Evolutionary conservation across 2,113 vertebrate species (phyloP).

Genomic region (Pomatostomus ruficeps): DNA sequence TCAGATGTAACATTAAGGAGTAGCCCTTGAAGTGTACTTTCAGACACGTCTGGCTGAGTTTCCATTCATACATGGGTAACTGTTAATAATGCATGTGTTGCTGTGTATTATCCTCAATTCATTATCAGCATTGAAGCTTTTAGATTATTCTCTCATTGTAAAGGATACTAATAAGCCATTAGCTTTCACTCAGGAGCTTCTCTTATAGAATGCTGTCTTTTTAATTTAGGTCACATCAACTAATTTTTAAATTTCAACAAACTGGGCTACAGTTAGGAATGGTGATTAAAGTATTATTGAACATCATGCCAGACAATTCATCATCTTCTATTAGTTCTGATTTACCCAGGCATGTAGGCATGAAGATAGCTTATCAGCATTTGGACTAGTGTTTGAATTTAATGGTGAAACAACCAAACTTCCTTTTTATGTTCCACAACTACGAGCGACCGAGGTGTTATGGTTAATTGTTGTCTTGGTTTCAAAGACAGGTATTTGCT

Average conservation of each 20-base stretch:
- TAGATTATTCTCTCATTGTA: slow-evolving; percentile 3
- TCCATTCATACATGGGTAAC: background rate
- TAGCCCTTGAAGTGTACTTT: background rate
- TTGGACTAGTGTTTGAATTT: background rate
- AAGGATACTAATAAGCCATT: slow-evolving; percentile 43
- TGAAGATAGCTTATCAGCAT: background rate
- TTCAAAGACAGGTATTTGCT: too few relatives aligned
- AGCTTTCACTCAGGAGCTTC: slow-evolving; percentile 23
- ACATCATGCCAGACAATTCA: background rate
- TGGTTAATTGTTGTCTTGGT: too few relatives aligned
- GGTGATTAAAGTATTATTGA: slow-evolving; percentile 37
- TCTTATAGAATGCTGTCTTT: background rate
- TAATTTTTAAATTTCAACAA: slow-evolving; percentile 55
- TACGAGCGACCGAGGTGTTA: background rate
- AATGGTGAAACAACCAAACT: background rate
- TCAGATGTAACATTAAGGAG: background rate
- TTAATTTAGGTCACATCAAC: slow-evolving; percentile 14
- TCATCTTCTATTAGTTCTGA: background rate
- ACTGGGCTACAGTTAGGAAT: background rate
- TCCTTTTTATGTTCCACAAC: background rate
- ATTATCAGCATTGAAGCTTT: slow-evolving; percentile 43
- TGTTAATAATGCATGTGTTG: slow-evolving; percentile 48
- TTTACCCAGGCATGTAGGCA: background rate
- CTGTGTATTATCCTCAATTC: slow-evolving; percentile 17
- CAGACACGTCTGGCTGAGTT: background rate